Evolutionary conservation across 2,797 vertebrate species (phyloP).

Genomic region (Todus mexicanus): DNA sequence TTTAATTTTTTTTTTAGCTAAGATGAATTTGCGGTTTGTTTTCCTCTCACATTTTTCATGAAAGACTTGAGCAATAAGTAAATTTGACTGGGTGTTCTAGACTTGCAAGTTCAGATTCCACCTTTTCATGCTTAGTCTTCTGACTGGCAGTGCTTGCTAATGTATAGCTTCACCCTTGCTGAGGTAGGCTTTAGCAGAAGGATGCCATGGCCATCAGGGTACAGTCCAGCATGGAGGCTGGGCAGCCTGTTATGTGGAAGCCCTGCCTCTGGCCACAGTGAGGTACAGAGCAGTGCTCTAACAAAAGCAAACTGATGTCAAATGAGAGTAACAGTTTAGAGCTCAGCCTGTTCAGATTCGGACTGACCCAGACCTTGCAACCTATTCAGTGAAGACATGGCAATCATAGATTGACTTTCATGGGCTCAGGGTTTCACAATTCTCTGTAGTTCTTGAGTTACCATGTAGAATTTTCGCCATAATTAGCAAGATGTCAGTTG

Average conservation of each 20-base stretch:
- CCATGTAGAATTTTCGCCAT: not conserved
- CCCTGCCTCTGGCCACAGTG: not conserved
- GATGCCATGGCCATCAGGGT: rapidly evolving
- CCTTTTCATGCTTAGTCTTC: not conserved
- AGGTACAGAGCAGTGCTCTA: not conserved
- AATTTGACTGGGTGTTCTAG: not conserved
- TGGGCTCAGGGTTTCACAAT: not conserved
- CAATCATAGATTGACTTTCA: not conserved
- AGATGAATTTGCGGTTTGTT: not conserved
- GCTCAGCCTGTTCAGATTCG: not conserved
- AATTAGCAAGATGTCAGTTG: not conserved
- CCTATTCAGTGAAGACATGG: not conserved
- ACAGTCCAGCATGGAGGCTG: not conserved
- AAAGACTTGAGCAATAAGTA: not conserved
- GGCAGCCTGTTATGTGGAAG: not conserved
- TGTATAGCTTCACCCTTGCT: rapidly evolving
- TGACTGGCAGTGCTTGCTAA: not conserved
- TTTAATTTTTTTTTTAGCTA: not conserved
- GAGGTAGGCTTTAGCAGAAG: rapidly evolving
- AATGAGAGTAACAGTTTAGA: not conserved
- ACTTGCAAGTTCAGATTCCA: not conserved
- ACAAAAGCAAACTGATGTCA: not conserved
- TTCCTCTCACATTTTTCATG: not conserved
- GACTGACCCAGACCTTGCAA: not conserved
- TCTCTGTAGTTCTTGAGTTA: not conserved